Evolutionary conservation across 2,113 vertebrate genomes (phyloP), one percentile per base, ranked within the genome.

Genomic region (Sander vitreus): DNA sequence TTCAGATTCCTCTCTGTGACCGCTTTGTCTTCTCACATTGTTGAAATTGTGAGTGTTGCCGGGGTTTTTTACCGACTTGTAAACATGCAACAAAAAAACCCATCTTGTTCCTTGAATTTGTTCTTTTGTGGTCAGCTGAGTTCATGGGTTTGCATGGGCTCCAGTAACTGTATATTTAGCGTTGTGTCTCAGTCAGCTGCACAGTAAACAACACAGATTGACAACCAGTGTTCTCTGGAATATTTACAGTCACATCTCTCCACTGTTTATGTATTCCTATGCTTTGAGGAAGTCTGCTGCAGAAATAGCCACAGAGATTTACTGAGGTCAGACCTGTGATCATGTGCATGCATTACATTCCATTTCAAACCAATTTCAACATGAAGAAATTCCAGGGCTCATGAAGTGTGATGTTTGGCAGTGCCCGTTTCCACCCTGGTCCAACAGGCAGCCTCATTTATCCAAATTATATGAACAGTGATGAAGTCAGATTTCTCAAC

Each of bases 341-440:
- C 66, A 60, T 6, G 6, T 5, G 6, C 67, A 55, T 80, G 19
- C 60, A 76, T 82, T 72, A 27, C 80, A 85, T 89, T 93, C 86
- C 78, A 79, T 53, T 80, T 80, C 2, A 63, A 72, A 76, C 87
- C 74, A 74, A 30, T 53, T 73, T 76, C 57, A 87, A 80, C 76
- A 81, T 78, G 45, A 78, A 51, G 12, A 86, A 68, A 78, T 79
- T 81, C 74, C 74, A 36, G 36, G 63, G 67, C 76, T 88, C 78
- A 60, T 76, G 68, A 89, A 87, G 83, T 78, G 74, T 76, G 54
- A 50, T 75, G 62, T 69, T 86, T 88, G 84, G 84, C 80, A 4
- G 53, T 67, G 19, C 27, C 43, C 14, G 7, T 53, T 76, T 89
- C 47, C 60, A 25, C n/a, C 4, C 45, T 13, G 64, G 45, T 30